phyloP scores from a whole-genome alignment of 64 coral and sea anemone species.

The Porites australiensis region DNA sequence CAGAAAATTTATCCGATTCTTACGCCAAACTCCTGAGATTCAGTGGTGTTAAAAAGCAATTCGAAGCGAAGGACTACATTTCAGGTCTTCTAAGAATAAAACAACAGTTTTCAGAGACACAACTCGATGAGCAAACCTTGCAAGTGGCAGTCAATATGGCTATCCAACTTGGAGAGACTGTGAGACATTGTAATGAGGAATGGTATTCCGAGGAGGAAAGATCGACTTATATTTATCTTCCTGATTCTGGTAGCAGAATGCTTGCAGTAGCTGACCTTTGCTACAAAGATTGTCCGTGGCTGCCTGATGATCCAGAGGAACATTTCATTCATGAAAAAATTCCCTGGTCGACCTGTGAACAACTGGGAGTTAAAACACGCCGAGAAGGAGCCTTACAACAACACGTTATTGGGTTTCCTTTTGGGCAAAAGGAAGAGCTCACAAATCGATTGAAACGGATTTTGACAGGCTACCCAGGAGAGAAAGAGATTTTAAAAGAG shows the following conservation, averaged over 20 bases:
- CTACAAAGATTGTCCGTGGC: slow-evolving; percentile 72
- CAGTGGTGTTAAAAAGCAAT: slow-evolving; percentile 48
- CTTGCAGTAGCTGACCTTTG: slow-evolving; percentile 32
- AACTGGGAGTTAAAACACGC: slow-evolving; percentile 76
- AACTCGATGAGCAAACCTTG: slow-evolving; percentile 29
- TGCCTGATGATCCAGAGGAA: slow-evolving; percentile 63
- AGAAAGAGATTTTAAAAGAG: slow-evolving; percentile 87
- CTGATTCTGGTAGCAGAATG: slow-evolving; percentile 54
- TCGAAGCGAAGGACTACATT: slow-evolving; percentile 58
- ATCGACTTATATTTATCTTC: slow-evolving; percentile 34
- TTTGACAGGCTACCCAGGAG: slow-evolving; percentile 74
- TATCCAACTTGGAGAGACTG: neutral
- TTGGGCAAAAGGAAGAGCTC: slow-evolving; percentile 90
- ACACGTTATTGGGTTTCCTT: slow-evolving; percentile 48
- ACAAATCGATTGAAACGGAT: slow-evolving; percentile 90
- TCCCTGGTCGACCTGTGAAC: neutral
- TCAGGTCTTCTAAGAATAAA: slow-evolving; percentile 19
- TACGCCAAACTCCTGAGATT: slow-evolving; percentile 52
- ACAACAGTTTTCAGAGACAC: neutral
- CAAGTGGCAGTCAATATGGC: slow-evolving; percentile 26
- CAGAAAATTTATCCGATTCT: neutral
- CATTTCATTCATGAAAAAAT: slow-evolving; percentile 46
- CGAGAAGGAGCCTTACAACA: slow-evolving; percentile 55
- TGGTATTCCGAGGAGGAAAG: neutral
- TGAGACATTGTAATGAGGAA: neutral